Conservation (phyloP, 2,888 invertebrate species). For the Stegana nigrithorax region DNA sequence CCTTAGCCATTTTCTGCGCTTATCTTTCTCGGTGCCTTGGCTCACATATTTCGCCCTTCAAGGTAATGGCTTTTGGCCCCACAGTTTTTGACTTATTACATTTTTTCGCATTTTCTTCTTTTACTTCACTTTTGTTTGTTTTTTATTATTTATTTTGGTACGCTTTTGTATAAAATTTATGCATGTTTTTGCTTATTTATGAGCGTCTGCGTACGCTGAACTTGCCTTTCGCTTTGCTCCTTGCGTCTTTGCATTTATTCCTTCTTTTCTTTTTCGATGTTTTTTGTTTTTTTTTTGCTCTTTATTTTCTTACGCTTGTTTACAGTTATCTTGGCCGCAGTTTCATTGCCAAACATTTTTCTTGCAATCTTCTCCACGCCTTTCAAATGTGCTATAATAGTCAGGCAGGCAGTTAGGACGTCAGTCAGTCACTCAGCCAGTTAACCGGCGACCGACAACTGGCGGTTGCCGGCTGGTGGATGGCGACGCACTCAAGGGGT, state of each 20-base stretch:
- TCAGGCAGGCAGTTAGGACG: neutral
- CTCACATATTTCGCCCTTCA: neutral
- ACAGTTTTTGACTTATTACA: neutral
- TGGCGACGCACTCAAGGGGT: too few species aligned
- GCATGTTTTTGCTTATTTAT: constrained; percentile 63
- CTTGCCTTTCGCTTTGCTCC: constrained; percentile 18
- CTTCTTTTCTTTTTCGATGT: neutral
- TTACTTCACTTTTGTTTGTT: constrained; percentile 11
- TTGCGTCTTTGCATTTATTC: constrained; percentile 26
- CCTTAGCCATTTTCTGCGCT: constrained; percentile 62
- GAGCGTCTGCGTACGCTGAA: constrained; percentile 42
- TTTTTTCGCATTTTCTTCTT: neutral
- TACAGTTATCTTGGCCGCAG: constrained; percentile 55
- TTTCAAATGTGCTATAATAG: constrained; percentile 1
- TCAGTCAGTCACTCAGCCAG: too few species aligned
- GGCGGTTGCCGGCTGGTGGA: too few species aligned
- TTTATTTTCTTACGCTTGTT: constrained; percentile 33
- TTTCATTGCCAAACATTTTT: constrained; percentile 56
- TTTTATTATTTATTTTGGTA: constrained; percentile 20
- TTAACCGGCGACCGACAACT: too few species aligned
- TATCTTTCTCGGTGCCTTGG: constrained; percentile 37
- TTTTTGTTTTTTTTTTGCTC: neutral
- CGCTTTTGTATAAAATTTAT: constrained; percentile 25
- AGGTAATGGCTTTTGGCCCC: neutral
- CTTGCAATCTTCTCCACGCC: neutral